Base-by-base conservation (phyloP, 2,797 vertebrate genomes). In the Hippopotamyrus pictus region DNA sequence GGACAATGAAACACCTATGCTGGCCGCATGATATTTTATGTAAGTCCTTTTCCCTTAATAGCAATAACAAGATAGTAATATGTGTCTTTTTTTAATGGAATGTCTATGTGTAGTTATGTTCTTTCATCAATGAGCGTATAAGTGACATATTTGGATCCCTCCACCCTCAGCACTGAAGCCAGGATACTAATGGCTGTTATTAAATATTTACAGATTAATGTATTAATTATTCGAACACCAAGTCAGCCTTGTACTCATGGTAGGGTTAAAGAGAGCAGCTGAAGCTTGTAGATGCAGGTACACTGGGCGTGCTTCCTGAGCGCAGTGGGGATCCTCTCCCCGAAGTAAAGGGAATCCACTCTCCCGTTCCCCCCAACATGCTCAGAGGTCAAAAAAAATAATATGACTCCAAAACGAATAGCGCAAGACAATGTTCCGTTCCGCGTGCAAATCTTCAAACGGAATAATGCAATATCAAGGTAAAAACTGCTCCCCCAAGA, bases 171-270 rank as follows among this genome's bases (percentile, higher is more conserved):
- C 19, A 83, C 83, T 89, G 88, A 51, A 91, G 89, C 87, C 91
- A 83, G 88, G 88, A 91, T 65, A 92, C 93, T 93, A 94, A 94
- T 91, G 92, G 93, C 88, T 83, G 9, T 90, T 89, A 95, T 95
- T 92, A 94, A 95, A 94, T 94, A 95, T 95, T 95, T 93, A 94
- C 91, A 84, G 91, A 92, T 92, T 94, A 92, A 93, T 79, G 73
- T 79, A 79, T 79, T 79, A 79, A 79, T 41, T 79, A 79, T 37
- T 95, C 93, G 76, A 54, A 51, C 25, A 6, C 17, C 29, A 46
- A 51, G 44, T 59, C 54, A n/a, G 19, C 19, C 54, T 59, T 8
- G n/a, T 0, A 22, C 54, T 59, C 54, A 2, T 22, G 19, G 19
- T 7, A 5, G 54, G 54, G 17, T 57, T 57, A 11, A 65, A 65